These are phyloP conservation scores for Lepidurus arcticus DNA, from an alignment of 1,140 invertebrate genomes.

Conservation along the genomic window DNA sequence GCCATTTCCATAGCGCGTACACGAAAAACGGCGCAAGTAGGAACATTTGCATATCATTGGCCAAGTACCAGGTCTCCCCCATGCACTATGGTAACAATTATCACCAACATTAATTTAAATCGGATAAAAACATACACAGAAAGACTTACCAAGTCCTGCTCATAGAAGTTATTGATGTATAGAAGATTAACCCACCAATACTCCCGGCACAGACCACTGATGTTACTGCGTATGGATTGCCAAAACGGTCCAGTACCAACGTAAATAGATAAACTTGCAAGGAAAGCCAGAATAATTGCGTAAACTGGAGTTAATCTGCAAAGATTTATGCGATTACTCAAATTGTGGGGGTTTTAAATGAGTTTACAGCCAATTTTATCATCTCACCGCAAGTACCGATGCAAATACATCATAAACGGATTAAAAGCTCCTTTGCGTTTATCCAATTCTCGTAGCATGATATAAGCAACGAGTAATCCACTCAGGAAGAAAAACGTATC, in stretches of 20 bases:
- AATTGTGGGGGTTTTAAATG: background rate
- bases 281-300: conserved; percentile 71
- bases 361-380: background rate
- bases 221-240: conserved; percentile 55
- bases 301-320: conserved; percentile 73
- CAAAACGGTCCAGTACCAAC: conserved; percentile 62
- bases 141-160: background rate
- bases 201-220: conserved; percentile 51
- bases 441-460: conserved; percentile 29
- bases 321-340: conserved; percentile 33
- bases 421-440: conserved; percentile 32
- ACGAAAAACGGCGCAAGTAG: conserved; percentile 60
- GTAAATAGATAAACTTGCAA: conserved; percentile 62
- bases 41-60: conserved; percentile 75
- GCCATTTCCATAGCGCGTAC: conserved; percentile 25
- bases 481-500: conserved; percentile 86
- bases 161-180: conserved; percentile 38
- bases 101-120: background rate
- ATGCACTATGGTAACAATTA: background rate
- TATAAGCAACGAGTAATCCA: conserved; percentile 35
- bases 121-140: background rate
- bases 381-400: conserved; percentile 29
- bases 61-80: conserved; percentile 66
- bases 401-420: conserved; percentile 20
- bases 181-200: conserved; percentile 53